Evolutionary conservation across 2,113 vertebrate species (phyloP).

Genomic region (Esox niger): DNA sequence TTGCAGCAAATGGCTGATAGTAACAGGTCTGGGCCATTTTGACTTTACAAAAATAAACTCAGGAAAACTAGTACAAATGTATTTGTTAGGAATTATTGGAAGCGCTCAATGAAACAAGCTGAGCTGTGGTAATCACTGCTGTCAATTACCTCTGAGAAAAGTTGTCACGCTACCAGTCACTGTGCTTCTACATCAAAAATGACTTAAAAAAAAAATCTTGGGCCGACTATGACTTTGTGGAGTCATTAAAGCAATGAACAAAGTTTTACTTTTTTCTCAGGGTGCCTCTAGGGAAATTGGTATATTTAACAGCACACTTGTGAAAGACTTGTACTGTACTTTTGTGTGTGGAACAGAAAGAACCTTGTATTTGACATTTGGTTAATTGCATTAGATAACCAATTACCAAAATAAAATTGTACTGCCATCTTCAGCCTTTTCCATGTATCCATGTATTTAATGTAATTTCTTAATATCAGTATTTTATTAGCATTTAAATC

Average conservation of each 20-base stretch:
- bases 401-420: slow-evolving; percentile 47
- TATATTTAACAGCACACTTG: too few species aligned
- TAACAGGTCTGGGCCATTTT: rapidly evolving
- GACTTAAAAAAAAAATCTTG: slow-evolving; percentile 55
- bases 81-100: background rate
- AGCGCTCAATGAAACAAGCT: background rate
- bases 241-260: slow-evolving; percentile 56
- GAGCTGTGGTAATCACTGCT: slow-evolving; percentile 10
- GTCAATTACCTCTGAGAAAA: slow-evolving; percentile 20
- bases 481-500: too few species aligned
- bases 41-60: background rate
- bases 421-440: slow-evolving; percentile 32
- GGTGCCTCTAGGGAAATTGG: too few species aligned
- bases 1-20: background rate
- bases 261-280: slow-evolving; percentile 41
- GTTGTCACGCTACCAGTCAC: slow-evolving; percentile 5
- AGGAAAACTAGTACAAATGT: background rate
- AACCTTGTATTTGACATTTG: slow-evolving; percentile 46
- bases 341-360: too few species aligned
- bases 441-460: too few species aligned
- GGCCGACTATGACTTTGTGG: slow-evolving; percentile 30
- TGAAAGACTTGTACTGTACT: too few species aligned
- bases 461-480: too few species aligned
- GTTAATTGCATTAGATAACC: slow-evolving; percentile 61
- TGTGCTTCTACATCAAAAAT: slow-evolving; percentile 32